Percentiles rank a stretch among this genome's conserved stretches.
Conservation (phyloP, 2,797 vertebrate genomes). For the Pangasius mekongensis region DNA sequence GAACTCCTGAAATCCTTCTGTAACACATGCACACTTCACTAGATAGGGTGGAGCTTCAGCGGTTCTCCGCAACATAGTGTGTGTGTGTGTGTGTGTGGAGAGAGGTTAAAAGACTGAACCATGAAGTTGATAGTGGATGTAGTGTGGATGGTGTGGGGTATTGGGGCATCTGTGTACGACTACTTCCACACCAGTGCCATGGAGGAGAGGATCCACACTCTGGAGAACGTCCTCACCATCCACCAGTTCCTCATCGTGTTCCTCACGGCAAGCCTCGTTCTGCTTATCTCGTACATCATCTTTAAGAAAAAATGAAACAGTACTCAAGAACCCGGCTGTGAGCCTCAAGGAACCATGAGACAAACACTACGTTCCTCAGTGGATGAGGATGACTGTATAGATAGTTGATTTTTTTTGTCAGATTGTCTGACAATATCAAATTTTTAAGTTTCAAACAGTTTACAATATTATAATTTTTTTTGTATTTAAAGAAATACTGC, state of each 20-base stretch:
- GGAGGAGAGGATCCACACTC: conserved; percentile 79
- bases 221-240: conserved; percentile 75
- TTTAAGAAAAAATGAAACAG: conserved; percentile 30
- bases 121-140: conserved; percentile 80
- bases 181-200: conserved; percentile 80
- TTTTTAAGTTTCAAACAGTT: background rate
- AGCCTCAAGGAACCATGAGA: background rate
- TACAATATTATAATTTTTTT: background rate
- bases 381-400: background rate
- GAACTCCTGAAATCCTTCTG: background rate
- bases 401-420: background rate
- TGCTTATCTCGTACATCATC: conserved; percentile 40
- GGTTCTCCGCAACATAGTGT: background rate
- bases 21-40: background rate
- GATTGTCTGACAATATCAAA: background rate
- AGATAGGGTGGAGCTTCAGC: background rate
- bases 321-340: background rate
- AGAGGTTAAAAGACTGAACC: conserved; percentile 46
- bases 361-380: background rate
- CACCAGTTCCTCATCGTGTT: conserved; percentile 76
- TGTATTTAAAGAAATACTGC: background rate
- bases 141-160: conserved; percentile 79
- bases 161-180: conserved; percentile 79
- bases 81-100: background rate
- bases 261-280: conserved; percentile 32